These are phyloP conservation scores for Heliconius cydno DNA, from an alignment of 2,888 invertebrate genomes.

Conservation along the genomic window DNA sequence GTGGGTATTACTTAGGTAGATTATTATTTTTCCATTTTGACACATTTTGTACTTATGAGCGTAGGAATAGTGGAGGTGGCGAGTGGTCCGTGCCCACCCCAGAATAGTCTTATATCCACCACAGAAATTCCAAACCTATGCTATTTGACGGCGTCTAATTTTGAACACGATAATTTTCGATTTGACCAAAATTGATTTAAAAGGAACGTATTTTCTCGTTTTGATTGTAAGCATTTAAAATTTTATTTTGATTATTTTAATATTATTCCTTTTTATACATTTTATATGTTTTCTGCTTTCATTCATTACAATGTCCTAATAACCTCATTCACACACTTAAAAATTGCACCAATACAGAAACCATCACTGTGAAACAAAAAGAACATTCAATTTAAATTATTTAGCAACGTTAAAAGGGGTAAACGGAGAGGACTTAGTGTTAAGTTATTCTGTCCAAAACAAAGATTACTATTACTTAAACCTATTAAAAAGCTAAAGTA, in stretches of 20 bases:
- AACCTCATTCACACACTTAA: slow-evolving; percentile 34
- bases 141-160: no score
- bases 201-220: no score
- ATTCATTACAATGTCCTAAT: slow-evolving; percentile 22
- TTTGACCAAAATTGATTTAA: no score
- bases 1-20: neutral
- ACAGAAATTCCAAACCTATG: no score
- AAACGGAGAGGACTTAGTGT: neutral
- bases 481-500: no score
- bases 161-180: no score
- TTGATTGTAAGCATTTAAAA: no score
- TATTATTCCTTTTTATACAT: neutral
- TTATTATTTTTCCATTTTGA: neutral
- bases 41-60: neutral
- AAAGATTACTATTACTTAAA: no score
- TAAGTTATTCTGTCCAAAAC: neutral
- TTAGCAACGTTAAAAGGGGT: neutral
- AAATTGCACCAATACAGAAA: slow-evolving; percentile 8
- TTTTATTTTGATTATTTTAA: no score
- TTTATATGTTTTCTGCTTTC: slow-evolving; percentile 1
- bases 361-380: neutral
- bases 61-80: no score
- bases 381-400: neutral
- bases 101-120: no score
- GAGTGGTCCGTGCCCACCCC: no score